Percentiles rank a stretch among this genome's conserved stretches.
phyloP scores from a whole-genome alignment of 1,140 invertebrate genomes.

The Camponotus floridanus region DNA sequence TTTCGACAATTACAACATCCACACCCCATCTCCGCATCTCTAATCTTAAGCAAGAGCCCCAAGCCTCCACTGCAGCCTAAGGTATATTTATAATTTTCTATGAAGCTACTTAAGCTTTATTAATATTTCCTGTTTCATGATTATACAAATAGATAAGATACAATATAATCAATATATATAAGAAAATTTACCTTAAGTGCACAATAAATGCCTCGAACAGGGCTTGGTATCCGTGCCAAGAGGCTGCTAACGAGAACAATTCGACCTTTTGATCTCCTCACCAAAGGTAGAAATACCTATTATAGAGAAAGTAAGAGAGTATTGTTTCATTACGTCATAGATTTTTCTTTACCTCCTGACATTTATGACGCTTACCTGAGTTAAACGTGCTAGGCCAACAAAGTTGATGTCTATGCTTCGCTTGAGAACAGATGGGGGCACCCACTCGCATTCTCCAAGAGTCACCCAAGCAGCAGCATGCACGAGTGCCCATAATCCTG shows the following conservation, averaged over 20 bases:
- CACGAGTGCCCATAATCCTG: slow-evolving; percentile 94
- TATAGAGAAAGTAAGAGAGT: slow-evolving; percentile 3
- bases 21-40: slow-evolving; percentile 93
- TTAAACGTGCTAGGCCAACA: slow-evolving; percentile 91
- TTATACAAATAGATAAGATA: slow-evolving; percentile 29
- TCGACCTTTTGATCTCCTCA: slow-evolving; percentile 91
- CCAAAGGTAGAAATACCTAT: slow-evolving; percentile 92
- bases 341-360: slow-evolving; percentile 5
- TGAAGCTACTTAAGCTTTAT: slow-evolving; percentile 7
- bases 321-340: slow-evolving; percentile 50
- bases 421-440: slow-evolving; percentile 91
- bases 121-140: slow-evolving; percentile 30
- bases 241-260: slow-evolving; percentile 89
- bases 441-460: slow-evolving; percentile 96
- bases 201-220: slow-evolving; percentile 92
- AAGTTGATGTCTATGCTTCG: slow-evolving; percentile 92
- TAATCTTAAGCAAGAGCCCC: slow-evolving; percentile 92
- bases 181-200: slow-evolving; percentile 87
- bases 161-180: background rate
- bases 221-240: slow-evolving; percentile 91
- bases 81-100: slow-evolving; percentile 57
- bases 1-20: slow-evolving; percentile 93
- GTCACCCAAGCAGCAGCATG: slow-evolving; percentile 96
- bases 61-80: slow-evolving; percentile 93
- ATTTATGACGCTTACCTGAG: slow-evolving; percentile 85